Percentiles rank a stretch among this genome's conserved stretches.
Conservation (phyloP, 2,888 invertebrate genomes). For the Thumatha senex region DNA sequence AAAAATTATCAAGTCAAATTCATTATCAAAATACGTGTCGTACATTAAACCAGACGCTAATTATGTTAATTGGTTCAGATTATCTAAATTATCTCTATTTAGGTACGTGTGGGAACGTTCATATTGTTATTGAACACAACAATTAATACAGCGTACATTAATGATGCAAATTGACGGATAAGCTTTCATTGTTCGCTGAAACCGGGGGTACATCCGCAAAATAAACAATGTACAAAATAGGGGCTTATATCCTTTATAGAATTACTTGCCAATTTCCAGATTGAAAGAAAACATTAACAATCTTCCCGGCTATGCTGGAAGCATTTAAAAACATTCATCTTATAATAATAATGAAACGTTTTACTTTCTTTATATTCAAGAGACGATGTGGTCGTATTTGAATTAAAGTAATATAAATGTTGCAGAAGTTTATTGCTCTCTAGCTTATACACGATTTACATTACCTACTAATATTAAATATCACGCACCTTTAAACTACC, state of each 20-base stretch:
- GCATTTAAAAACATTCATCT: constrained; percentile 23
- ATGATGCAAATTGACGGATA: constrained; percentile 77
- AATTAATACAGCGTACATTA: constrained; percentile 72
- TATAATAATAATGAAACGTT: constrained; percentile 17
- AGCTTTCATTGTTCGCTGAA: constrained; percentile 61
- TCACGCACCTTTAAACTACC: too few species aligned
- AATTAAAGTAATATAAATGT: too few species aligned
- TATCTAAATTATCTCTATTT: constrained; percentile 24
- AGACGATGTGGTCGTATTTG: too few species aligned
- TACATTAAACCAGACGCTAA: constrained; percentile 6
- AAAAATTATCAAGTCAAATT: not conserved
- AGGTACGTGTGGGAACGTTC: constrained; percentile 27
- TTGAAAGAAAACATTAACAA: constrained; percentile 39
- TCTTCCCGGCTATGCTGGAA: constrained; percentile 2
- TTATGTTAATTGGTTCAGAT: constrained; percentile 14
- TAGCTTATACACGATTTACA: too few species aligned
- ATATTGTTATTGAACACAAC: constrained; percentile 41
- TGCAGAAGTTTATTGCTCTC: too few species aligned
- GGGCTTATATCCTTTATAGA: constrained; percentile 37
- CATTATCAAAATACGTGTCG: too few species aligned
- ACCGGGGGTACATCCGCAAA: constrained; percentile 36
- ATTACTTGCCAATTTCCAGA: constrained; percentile 36
- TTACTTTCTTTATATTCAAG: not conserved
- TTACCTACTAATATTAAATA: too few species aligned
- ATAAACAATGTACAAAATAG: constrained; percentile 49